Evolutionary conservation across 1,140 invertebrate species (phyloP), one percentile per base, ranked within the genome.

Genomic region (Mylabris phalerata): DNA sequence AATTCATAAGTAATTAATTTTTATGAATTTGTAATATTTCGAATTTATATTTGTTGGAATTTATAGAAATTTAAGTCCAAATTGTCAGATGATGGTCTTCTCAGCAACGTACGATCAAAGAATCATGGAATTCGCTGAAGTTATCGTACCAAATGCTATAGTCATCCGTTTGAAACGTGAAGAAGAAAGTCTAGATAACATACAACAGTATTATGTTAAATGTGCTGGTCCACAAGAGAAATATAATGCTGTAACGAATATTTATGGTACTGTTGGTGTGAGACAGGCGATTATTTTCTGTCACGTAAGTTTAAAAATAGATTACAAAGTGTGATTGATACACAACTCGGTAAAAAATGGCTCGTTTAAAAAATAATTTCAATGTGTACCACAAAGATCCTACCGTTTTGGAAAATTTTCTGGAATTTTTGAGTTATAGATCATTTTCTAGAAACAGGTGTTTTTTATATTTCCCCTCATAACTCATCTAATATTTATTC

Each of bases 21-120:
- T 32, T 7, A 41, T 11, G 0, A 10, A 57, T 13, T n/a, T 42
- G 3, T 47, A n/a, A 51, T 32, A 50, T 54, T 55, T 48, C 13
- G 24, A 61, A 19, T 19, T 19, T 19, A 19, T 19, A 19, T 19
- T 19, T 19, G 19, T 19, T 19, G 19, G 1, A 19, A 19, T 19
- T 19, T 75, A 56, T 59, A 84, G 82, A 77, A 77, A 81, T 62
- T 73, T 93, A 41, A 80, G 83, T 32, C 73, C 80, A 52, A 80
- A 80, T 9, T 98, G 95, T 76, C 98, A 99, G 76, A 96, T 98
- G 86, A 89, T 99, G 86, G 88, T 99, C 61, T 99, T 99, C 69
- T 98, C 95, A 26, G 98, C 98, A 2, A 99, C 98, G 0, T 99
- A 98, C 73, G 90, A 93, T 62, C 79, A 86, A 65, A 84, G 90